phyloP scores from a whole-genome alignment of 1,140 invertebrate species.

The Oedothorax gibbosus region DNA sequence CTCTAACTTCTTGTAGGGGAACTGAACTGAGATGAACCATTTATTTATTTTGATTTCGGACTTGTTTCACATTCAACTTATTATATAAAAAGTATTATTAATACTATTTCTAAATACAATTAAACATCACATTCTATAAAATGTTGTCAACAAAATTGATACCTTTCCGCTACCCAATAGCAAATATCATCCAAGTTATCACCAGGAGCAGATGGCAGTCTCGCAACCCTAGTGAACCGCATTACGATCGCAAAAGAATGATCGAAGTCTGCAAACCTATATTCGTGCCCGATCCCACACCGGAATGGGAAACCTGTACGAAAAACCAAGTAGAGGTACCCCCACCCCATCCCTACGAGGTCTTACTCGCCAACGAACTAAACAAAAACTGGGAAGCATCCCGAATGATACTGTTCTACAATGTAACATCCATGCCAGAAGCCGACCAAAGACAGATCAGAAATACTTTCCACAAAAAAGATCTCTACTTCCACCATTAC shows the following conservation, averaged over 20 bases:
- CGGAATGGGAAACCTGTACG: constrained; percentile 40
- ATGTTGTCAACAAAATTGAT: no score
- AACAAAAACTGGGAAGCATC: constrained; percentile 44
- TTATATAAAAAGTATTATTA: no score
- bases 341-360: constrained; percentile 61
- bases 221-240: constrained; percentile 59
- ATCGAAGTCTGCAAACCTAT: constrained; percentile 63
- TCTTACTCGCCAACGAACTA: constrained; percentile 58
- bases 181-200: no score
- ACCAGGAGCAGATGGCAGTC: background rate
- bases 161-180: no score
- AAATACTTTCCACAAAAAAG: constrained; percentile 61
- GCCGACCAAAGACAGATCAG: constrained; percentile 26
- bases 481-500: constrained; percentile 46
- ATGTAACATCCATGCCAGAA: constrained; percentile 37
- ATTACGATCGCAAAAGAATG: constrained; percentile 61
- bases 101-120: no score
- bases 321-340: background rate
- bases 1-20: no score
- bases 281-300: background rate
- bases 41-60: no score
- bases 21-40: no score
- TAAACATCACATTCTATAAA: no score
- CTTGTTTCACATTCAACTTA: no score
- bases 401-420: constrained; percentile 61